Conservation (phyloP, 2,113 vertebrate genomes). For the Hoplias malabaricus region DNA sequence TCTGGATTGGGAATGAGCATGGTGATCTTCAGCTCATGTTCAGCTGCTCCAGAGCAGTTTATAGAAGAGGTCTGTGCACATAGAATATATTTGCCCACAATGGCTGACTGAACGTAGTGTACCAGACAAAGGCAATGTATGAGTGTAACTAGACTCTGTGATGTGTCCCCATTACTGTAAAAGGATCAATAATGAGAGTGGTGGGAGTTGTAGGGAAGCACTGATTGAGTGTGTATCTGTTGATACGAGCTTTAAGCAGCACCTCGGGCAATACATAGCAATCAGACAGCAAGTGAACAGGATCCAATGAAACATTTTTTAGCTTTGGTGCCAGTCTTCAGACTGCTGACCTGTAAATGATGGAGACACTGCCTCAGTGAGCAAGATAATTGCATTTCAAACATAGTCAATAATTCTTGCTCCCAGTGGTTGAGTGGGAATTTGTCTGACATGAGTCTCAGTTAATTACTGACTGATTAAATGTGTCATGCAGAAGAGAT, state of each 20-base stretch:
- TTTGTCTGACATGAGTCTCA: not conserved
- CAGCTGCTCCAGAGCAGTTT: too few species aligned
- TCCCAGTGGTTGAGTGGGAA: not conserved
- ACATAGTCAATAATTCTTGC: constrained; percentile 53
- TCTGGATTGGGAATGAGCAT: too few species aligned
- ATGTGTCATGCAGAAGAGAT: constrained; percentile 16
- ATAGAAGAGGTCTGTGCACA: too few species aligned
- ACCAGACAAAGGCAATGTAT: too few species aligned
- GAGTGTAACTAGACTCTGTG: not conserved
- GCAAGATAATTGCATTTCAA: constrained; percentile 56
- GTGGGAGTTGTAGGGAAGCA: not conserved
- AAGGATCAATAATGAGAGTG: not conserved
- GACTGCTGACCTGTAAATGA: not conserved
- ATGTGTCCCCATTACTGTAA: not conserved
- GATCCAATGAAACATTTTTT: not conserved
- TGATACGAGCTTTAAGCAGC: not conserved
- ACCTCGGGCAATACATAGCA: not conserved
- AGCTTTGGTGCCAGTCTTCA: not conserved
- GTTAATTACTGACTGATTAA: not conserved
- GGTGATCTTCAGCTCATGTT: too few species aligned
- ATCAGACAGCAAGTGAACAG: not conserved
- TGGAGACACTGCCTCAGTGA: constrained; percentile 52
- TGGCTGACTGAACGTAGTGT: too few species aligned
- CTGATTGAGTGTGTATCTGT: not conserved
- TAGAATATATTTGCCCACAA: too few species aligned